Conservation (phyloP, 2,888 invertebrate species). For the Nephrotoma flavescens region DNA sequence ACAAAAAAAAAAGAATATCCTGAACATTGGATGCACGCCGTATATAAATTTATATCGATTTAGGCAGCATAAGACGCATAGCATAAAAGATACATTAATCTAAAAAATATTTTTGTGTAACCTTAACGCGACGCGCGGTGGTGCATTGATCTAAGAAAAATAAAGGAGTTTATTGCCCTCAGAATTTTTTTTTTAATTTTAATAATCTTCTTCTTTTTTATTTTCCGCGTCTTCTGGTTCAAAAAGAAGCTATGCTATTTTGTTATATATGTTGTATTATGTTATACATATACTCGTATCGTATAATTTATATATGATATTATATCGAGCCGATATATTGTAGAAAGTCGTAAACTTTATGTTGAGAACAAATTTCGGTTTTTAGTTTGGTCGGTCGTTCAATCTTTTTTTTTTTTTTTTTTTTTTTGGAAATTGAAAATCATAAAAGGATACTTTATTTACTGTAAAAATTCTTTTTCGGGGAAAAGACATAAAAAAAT, state of each 20-base stretch:
- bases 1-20: neutral
- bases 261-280: neutral
- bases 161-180: neutral
- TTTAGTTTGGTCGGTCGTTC: neutral
- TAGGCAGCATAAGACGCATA: neutral
- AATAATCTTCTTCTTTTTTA: neutral
- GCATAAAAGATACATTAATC: neutral
- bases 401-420: neutral
- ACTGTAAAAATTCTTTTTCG: neutral
- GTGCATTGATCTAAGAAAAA: neutral
- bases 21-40: neutral
- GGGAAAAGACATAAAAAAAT: neutral
- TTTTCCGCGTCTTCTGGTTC: neutral
- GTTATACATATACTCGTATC: neutral
- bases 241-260: neutral
- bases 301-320: neutral
- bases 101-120: neutral
- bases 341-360: neutral
- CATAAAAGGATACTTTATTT: neutral
- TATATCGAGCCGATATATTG: neutral
- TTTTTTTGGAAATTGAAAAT: neutral
- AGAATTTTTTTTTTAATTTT: neutral
- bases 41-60: neutral
- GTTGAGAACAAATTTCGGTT: neutral
- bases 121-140: neutral